Conservation (phyloP, 1,140 invertebrate species). For the Atta texana region DNA sequence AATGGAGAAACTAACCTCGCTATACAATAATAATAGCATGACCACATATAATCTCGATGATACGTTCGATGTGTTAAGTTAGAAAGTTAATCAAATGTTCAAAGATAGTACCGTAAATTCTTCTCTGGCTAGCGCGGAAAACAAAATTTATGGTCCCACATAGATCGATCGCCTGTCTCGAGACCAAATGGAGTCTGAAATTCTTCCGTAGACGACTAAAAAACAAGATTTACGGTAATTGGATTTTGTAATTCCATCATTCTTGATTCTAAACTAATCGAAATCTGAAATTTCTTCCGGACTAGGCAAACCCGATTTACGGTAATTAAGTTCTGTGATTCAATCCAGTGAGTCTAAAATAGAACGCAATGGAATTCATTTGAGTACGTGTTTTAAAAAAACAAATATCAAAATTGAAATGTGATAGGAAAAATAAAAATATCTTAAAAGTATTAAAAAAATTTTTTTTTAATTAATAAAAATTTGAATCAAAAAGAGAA, state of each 20-base stretch:
- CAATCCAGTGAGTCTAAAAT: neutral
- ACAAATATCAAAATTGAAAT: neutral
- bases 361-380: neutral
- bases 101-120: slow-evolving; percentile 51
- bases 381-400: neutral
- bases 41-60: slow-evolving; percentile 11
- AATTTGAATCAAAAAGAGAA: neutral
- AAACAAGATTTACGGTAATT: slow-evolving; percentile 64
- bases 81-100: slow-evolving; percentile 57
- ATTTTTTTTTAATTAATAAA: neutral
- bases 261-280: slow-evolving; percentile 38
- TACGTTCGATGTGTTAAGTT: slow-evolving; percentile 42
- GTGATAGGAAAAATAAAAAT: neutral
- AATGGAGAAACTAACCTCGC: neutral
- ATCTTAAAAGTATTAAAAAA: neutral
- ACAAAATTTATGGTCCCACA: slow-evolving; percentile 53
- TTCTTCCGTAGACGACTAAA: slow-evolving; percentile 53
- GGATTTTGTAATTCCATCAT: slow-evolving; percentile 58
- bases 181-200: slow-evolving; percentile 62
- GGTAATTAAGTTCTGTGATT: slow-evolving; percentile 36
- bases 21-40: slow-evolving; percentile 11
- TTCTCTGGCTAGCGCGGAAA: slow-evolving; percentile 42
- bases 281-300: slow-evolving; percentile 43
- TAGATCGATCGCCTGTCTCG: slow-evolving; percentile 61
- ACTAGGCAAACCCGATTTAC: slow-evolving; percentile 32